Evolutionary conservation across 2,113 vertebrate species (phyloP).

Genomic region (Nestor notabilis): DNA sequence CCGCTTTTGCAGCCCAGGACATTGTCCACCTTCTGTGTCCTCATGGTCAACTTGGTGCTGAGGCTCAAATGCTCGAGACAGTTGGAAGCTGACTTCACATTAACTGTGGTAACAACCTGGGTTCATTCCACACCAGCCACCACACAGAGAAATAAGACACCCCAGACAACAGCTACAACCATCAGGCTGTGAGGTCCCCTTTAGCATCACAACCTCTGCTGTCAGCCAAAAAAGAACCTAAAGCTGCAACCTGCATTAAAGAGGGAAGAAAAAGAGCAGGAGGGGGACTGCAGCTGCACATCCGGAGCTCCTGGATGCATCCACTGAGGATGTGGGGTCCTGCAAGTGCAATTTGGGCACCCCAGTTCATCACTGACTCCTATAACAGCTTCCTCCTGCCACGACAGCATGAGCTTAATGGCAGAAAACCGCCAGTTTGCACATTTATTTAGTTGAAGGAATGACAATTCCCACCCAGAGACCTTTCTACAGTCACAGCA

Average conservation of each 20-base stretch:
- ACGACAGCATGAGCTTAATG: accelerated
- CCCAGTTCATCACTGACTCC: neutral
- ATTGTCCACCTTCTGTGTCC: neutral
- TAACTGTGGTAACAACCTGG: neutral
- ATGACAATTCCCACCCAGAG: neutral
- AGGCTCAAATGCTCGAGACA: neutral
- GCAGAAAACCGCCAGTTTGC: neutral
- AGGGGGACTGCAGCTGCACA: neutral
- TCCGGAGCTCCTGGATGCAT: neutral
- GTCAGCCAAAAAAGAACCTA: neutral
- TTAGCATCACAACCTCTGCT: neutral
- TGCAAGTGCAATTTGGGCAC: too few species aligned
- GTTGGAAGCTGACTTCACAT: neutral
- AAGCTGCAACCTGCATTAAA: neutral
- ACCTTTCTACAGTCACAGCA: neutral
- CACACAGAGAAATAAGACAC: neutral
- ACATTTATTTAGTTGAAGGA: neutral
- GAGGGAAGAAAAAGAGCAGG: neutral
- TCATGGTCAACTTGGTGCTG: neutral
- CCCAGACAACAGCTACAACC: neutral
- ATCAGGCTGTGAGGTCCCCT: neutral
- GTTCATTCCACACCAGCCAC: neutral
- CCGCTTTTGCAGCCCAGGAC: neutral
- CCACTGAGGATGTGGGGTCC: neutral
- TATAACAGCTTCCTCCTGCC: neutral